Evolutionary conservation across 2,797 vertebrate species (phyloP).

Genomic region (Cirrhinus mrigala): DNA sequence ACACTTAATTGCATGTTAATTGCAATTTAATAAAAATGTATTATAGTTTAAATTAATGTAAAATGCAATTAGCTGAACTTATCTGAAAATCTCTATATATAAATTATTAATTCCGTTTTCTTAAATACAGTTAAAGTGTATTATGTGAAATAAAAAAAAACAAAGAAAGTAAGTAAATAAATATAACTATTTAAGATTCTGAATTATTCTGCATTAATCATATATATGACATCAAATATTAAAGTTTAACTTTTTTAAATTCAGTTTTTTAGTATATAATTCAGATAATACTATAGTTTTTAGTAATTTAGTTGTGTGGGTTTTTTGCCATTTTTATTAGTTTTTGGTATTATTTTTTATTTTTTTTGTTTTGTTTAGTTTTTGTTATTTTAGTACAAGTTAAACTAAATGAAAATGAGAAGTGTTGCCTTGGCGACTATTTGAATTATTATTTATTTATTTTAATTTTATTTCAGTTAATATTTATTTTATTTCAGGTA

Average conservation of each 20-base stretch:
- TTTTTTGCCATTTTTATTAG: not conserved
- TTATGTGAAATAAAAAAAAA: not conserved
- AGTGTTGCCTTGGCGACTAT: not conserved
- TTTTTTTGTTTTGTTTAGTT: not conserved
- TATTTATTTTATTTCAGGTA: not conserved
- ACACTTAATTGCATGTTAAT: not conserved
- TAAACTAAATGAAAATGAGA: not conserved
- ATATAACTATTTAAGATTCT: not conserved
- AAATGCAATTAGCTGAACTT: not conserved
- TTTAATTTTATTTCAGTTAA: not conserved
- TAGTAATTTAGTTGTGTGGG: not conserved
- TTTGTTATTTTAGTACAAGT: not conserved
- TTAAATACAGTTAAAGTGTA: not conserved
- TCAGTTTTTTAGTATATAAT: not conserved
- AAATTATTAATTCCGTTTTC: not conserved
- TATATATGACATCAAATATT: not conserved
- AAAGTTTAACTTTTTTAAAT: not conserved
- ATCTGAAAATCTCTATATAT: not conserved
- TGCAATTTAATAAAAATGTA: not conserved
- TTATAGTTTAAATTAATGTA: not conserved
- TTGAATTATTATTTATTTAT: not conserved
- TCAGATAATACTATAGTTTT: not conserved
- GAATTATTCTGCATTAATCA: not conserved
- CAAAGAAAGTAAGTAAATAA: not conserved
- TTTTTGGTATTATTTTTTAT: not conserved